A percentile compares a stretch with the other conserved stretches of the same genome.
phyloP scores from a whole-genome alignment of 2,113 vertebrate species.

The Ictalurus furcatus region DNA sequence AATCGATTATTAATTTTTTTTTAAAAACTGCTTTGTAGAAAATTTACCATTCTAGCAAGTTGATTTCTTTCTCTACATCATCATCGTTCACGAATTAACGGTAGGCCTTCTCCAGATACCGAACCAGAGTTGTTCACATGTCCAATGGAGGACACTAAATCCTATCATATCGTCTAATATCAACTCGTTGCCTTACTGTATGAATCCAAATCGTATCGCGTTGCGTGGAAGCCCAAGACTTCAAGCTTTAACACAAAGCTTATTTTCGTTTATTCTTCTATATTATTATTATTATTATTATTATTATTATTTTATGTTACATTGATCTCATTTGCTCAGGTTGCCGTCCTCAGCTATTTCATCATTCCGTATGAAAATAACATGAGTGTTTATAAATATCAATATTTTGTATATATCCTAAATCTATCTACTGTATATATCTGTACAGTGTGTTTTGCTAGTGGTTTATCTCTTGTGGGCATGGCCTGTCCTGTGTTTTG shows the following conservation, averaged over 20 bases:
- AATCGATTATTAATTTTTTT: no score
- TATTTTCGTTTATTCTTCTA: not conserved
- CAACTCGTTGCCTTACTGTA: not conserved
- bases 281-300: no score
- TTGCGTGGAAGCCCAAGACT: no score
- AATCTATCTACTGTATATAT: not conserved
- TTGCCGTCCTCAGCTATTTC: not conserved
- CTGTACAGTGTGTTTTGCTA: not conserved
- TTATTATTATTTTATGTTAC: no score
- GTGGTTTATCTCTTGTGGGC: not conserved
- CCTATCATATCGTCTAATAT: not conserved
- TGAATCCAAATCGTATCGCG: no score
- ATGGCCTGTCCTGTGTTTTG: not conserved
- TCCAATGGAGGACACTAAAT: not conserved
- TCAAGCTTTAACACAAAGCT: not conserved
- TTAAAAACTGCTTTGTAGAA: no score
- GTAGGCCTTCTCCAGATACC: not conserved
- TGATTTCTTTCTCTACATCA: not conserved
- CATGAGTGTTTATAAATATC: not conserved
- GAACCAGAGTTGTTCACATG: not conserved
- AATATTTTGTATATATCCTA: not conserved
- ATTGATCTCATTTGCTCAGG: not conserved
- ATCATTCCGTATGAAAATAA: not conserved
- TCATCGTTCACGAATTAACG: not conserved
- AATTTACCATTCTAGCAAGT: not conserved